Evolutionary conservation across 2,113 vertebrate species (phyloP).

Genomic region (Ameiurus melas): DNA sequence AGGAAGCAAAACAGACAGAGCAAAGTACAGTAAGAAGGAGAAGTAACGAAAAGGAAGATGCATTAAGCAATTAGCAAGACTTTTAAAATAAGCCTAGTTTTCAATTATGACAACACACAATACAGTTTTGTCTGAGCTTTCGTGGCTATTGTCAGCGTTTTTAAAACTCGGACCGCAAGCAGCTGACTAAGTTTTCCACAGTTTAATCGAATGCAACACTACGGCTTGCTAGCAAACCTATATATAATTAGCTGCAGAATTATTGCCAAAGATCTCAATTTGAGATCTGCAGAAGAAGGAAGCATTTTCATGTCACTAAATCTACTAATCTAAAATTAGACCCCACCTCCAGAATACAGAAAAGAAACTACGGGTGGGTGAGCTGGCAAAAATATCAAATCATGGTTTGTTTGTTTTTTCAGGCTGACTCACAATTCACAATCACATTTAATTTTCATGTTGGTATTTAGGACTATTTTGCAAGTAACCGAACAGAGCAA

Average conservation of each 20-base stretch:
- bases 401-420: neutral
- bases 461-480: neutral
- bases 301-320: neutral
- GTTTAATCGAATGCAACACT: neutral
- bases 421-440: neutral
- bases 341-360: neutral
- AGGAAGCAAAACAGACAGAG: slow-evolving; percentile 27
- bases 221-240: neutral
- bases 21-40: slow-evolving; percentile 34
- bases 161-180: neutral
- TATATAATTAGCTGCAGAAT: neutral
- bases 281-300: neutral
- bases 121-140: neutral
- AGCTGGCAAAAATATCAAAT: neutral
- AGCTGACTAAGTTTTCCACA: neutral
- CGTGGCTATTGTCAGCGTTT: neutral
- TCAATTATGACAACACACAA: neutral
- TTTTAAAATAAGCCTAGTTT: neutral
- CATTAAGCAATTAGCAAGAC: neutral
- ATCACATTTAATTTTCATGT: neutral
- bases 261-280: neutral
- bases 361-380: neutral
- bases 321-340: neutral
- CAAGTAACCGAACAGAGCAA: neutral
- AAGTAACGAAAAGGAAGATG: neutral